These are phyloP conservation scores for Macrostomum cliftonense DNA, from an alignment of 2,888 invertebrate genomes.

Conservation along the genomic window DNA sequence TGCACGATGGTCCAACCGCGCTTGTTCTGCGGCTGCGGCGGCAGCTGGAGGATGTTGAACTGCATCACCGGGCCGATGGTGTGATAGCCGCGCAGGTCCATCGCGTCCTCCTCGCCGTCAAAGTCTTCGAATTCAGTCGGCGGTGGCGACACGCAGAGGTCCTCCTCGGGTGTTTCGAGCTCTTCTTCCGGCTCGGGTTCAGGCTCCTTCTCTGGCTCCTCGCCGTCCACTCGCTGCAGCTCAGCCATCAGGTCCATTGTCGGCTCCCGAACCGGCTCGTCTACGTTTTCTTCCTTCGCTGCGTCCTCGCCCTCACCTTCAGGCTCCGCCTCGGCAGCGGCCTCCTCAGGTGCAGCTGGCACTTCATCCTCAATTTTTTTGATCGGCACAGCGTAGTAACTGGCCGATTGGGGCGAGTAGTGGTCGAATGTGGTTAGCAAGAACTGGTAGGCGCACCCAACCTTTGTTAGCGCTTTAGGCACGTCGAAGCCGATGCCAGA, in stretches of 20 bases:
- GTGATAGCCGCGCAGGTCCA: constrained; percentile 28
- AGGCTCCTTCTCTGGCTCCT: constrained; percentile 14
- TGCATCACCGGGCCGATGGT: constrained; percentile 31
- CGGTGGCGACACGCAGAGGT: constrained; percentile 17
- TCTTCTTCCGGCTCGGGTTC: constrained; percentile 5
- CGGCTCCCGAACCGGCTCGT: constrained; percentile 12
- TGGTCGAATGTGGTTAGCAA: constrained; percentile 33
- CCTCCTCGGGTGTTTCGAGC: constrained; percentile 5
- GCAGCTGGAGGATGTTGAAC: constrained; percentile 29
- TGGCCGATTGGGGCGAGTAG: constrained; percentile 17
- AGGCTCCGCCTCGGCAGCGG: not conserved
- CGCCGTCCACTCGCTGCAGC: constrained; percentile 12
- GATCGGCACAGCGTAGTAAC: constrained; percentile 12
- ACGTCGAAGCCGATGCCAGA: constrained; percentile 32
- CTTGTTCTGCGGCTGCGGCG: constrained; percentile 28
- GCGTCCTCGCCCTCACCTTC: constrained; percentile 10
- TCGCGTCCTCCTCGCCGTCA: constrained; percentile 32
- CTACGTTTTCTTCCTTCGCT: constrained; percentile 16
- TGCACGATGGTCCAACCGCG: constrained; percentile 9
- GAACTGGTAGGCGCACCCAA: constrained; percentile 27
- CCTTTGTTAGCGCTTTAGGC: constrained; percentile 26
- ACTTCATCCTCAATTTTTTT: constrained; percentile 15
- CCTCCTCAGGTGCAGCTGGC: constrained; percentile 7
- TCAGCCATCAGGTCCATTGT: constrained; percentile 4
- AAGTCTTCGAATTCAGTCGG: constrained; percentile 31